phyloP scores from a whole-genome alignment of 2,888 invertebrate species.

The Eupithecia abbreviata region DNA sequence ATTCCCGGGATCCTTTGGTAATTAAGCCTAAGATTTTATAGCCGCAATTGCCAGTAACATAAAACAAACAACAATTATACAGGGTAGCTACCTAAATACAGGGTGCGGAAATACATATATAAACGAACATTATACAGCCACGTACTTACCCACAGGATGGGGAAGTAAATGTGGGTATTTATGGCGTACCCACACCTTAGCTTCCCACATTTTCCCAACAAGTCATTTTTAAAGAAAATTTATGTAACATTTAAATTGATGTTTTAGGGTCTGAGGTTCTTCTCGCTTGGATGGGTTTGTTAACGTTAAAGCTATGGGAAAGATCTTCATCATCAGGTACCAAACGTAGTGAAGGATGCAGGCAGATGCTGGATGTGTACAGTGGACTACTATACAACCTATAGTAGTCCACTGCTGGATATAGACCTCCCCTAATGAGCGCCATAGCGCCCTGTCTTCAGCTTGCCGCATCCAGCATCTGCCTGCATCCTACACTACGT shows the following conservation, averaged over 20 bases:
- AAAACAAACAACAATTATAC: constrained; percentile 6
- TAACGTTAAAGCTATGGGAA: neutral
- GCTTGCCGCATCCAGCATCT: too few relatives aligned
- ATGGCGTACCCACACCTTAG: neutral
- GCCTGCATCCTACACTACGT: too few relatives aligned
- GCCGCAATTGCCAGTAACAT: neutral
- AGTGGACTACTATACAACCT: too few relatives aligned
- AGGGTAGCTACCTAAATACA: neutral
- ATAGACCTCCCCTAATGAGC: too few relatives aligned
- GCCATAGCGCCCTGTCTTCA: too few relatives aligned
- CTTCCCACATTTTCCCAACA: neutral
- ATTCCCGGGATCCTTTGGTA: neutral
- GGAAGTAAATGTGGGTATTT: neutral
- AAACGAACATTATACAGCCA: neutral
- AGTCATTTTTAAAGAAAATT: constrained; percentile 2
- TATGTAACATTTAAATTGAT: neutral
- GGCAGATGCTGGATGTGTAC: too few relatives aligned
- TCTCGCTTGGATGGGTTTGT: neutral
- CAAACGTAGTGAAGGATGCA: too few relatives aligned
- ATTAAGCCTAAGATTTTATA: neutral
- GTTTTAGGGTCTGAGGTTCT: neutral
- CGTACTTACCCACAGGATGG: neutral
- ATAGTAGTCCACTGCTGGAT: too few relatives aligned
- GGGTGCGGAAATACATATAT: neutral
- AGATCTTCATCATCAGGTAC: too few relatives aligned